Evolutionary conservation across 1,140 invertebrate species (phyloP).

Genomic region (Asobara japonica): DNA sequence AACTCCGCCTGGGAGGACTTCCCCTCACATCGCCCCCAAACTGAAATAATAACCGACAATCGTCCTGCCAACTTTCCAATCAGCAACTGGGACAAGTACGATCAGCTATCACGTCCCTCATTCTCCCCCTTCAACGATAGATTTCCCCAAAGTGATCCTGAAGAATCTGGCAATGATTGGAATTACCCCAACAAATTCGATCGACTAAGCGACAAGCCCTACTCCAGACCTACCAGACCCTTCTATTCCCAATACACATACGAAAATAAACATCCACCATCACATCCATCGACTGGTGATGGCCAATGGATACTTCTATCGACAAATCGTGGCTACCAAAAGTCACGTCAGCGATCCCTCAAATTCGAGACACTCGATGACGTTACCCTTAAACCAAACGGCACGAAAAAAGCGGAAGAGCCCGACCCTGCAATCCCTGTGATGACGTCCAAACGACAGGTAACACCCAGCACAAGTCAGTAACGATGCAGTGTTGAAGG

Average conservation of each 20-base stretch:
- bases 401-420: conserved; percentile 22
- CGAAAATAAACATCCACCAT: conserved; percentile 57
- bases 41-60: conserved; percentile 75
- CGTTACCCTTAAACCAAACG: conserved; percentile 54
- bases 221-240: conserved; percentile 40
- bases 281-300: conserved; percentile 72
- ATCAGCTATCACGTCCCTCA: conserved; percentile 39
- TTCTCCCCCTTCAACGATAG: conserved; percentile 52
- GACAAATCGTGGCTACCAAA: conserved; percentile 77
- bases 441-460: conserved; percentile 62
- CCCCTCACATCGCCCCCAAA: conserved; percentile 40
- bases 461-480: too few relatives aligned
- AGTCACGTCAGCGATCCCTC: conserved; percentile 61
- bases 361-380: conserved; percentile 63
- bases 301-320: conserved; percentile 81
- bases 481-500: too few relatives aligned
- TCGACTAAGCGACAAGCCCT: conserved; percentile 35
- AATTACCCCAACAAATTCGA: conserved; percentile 44
- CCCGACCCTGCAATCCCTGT: conserved; percentile 46
- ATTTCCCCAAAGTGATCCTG: conserved; percentile 44
- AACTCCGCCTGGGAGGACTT: conserved; percentile 55
- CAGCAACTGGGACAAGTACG: conserved; percentile 58
- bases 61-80: conserved; percentile 73
- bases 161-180: conserved; percentile 47
- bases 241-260: conserved; percentile 62